These are phyloP conservation scores for Parochlus steinenii DNA, from an alignment of 2,888 invertebrate species.

Conservation along the genomic window DNA sequence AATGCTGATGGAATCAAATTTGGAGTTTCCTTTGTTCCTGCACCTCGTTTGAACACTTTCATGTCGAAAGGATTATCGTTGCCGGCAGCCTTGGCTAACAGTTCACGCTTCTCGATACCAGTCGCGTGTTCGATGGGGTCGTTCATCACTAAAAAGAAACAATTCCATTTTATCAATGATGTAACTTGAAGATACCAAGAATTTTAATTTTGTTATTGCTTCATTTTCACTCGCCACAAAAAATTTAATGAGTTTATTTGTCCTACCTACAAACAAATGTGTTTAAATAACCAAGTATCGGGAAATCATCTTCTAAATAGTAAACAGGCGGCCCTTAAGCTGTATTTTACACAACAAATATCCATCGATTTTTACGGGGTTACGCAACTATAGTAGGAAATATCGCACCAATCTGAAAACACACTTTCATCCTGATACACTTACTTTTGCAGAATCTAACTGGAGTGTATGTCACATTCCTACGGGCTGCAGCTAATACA, in stretches of 20 bases:
- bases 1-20: slow-evolving; percentile 83
- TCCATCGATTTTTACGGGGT: not conserved
- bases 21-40: slow-evolving; percentile 70
- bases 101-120: slow-evolving; percentile 79
- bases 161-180: not conserved
- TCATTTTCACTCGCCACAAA: not conserved
- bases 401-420: slow-evolving; percentile 5
- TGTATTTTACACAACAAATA: too few relatives aligned
- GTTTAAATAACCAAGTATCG: too few relatives aligned
- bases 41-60: slow-evolving; percentile 63
- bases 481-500: slow-evolving; percentile 43
- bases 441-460: slow-evolving; percentile 52
- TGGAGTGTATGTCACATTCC: slow-evolving; percentile 42
- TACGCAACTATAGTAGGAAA: slow-evolving; percentile 4
- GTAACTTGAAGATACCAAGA: not conserved
- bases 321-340: too few relatives aligned
- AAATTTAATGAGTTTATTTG: not conserved
- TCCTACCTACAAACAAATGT: too few relatives aligned
- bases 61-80: slow-evolving; percentile 78
- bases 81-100: slow-evolving; percentile 71
- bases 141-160: slow-evolving; percentile 46
- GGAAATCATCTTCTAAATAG: too few relatives aligned
- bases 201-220: slow-evolving; percentile 1
- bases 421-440: slow-evolving; percentile 19
- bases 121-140: slow-evolving; percentile 88